A percentile compares a stretch with the other conserved stretches of the same genome.
phyloP scores from a whole-genome alignment of 2,113 vertebrate species.

The Stegastes partitus region DNA sequence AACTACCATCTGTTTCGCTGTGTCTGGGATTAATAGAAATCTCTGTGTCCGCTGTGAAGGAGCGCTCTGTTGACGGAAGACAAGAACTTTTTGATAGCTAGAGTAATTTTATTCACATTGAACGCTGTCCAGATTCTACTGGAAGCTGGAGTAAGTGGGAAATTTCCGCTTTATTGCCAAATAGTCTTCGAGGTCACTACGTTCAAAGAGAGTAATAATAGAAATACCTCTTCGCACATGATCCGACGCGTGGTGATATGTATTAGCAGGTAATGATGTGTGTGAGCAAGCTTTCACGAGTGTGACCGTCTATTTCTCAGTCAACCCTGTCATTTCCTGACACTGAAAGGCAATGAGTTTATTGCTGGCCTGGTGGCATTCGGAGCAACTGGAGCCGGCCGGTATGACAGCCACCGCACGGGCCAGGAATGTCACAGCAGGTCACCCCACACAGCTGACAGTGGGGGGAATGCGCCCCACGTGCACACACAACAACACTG shows the following conservation, averaged over 20 bases:
- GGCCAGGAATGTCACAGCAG: constrained; percentile 73
- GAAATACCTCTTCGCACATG: constrained; percentile 15
- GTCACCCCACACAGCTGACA: constrained; percentile 81
- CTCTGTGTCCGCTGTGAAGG: constrained; percentile 51
- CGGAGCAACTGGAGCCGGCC: constrained; percentile 70
- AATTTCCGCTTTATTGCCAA: constrained; percentile 45
- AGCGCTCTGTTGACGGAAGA: constrained; percentile 52
- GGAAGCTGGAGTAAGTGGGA: constrained; percentile 40
- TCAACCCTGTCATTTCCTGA: constrained; percentile 62
- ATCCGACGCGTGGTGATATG: constrained; percentile 1
- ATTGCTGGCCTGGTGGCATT: constrained; percentile 72
- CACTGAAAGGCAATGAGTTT: constrained; percentile 60
- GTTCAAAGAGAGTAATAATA: constrained; percentile 35
- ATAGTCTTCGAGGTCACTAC: constrained; percentile 35
- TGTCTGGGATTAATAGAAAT: constrained; percentile 29
- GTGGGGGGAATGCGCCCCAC: constrained; percentile 51
- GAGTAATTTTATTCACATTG: constrained; percentile 54
- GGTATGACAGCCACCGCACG: constrained; percentile 63
- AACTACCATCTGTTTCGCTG: constrained; percentile 36
- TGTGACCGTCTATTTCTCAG: constrained; percentile 21
- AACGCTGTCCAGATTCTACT: constrained; percentile 50
- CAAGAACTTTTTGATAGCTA: constrained; percentile 52
- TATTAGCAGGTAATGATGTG: constrained; percentile 40
- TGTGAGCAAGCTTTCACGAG: neutral
- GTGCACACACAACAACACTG: constrained; percentile 17